These are phyloP conservation scores for Zygothrica quintamaculata DNA, from an alignment of 2,888 invertebrate species.

Conservation along the genomic window DNA sequence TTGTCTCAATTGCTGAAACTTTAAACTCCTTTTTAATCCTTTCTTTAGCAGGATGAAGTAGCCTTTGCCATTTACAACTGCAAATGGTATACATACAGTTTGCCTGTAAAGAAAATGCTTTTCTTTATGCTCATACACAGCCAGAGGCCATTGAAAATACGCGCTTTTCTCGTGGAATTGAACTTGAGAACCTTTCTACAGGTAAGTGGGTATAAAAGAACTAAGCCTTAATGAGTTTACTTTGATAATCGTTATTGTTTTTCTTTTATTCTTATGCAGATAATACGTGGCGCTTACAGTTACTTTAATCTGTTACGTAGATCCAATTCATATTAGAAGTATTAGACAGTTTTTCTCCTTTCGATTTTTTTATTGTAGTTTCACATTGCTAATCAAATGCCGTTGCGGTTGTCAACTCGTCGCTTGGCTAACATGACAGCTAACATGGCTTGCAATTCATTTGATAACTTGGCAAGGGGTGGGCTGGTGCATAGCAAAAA, in stretches of 20 bases:
- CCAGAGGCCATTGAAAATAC: slow-evolving; percentile 70
- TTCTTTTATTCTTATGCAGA: slow-evolving; percentile 47
- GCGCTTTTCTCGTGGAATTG: slow-evolving; percentile 74
- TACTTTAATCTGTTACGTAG: slow-evolving; percentile 78
- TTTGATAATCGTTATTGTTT: not conserved
- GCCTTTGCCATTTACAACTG: slow-evolving; percentile 68
- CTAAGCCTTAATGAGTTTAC: not conserved
- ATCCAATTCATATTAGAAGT: slow-evolving; percentile 46
- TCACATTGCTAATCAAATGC: slow-evolving; percentile 56
- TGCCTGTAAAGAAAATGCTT: slow-evolving; percentile 62
- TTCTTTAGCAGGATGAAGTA: slow-evolving; percentile 64
- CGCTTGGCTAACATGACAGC: slow-evolving; percentile 75
- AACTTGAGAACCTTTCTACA: slow-evolving; percentile 77
- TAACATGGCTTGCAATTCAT: slow-evolving; percentile 76
- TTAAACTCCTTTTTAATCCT: not conserved
- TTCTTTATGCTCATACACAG: slow-evolving; percentile 72
- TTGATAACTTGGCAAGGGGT: slow-evolving; percentile 1
- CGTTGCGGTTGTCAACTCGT: slow-evolving; percentile 66
- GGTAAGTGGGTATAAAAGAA: slow-evolving; percentile 47
- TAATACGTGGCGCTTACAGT: slow-evolving; percentile 80
- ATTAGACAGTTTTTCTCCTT: too few relatives aligned
- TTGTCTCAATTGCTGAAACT: not conserved
- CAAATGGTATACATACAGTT: slow-evolving; percentile 72
- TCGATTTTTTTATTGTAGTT: slow-evolving; percentile 2
- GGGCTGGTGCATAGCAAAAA: too few relatives aligned